Percentiles rank a stretch among this genome's conserved stretches.
phyloP scores from a whole-genome alignment of 2,888 invertebrate genomes.

The Nudaria mundana region DNA sequence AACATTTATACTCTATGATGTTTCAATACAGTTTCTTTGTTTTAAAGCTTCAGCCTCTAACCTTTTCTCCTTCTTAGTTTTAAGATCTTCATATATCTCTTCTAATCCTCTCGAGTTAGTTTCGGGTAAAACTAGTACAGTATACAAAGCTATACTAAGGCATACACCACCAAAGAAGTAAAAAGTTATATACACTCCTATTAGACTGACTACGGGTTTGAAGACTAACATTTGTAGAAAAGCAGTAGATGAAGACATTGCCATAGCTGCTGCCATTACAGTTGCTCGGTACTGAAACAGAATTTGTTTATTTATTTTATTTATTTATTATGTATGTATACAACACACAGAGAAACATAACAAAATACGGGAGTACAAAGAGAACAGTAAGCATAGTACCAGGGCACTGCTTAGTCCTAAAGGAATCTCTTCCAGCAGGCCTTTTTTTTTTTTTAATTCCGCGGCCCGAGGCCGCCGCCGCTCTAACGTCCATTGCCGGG shows the following conservation, averaged over 20 bases:
- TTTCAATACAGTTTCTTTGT: background rate
- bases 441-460: too few relatives aligned
- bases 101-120: background rate
- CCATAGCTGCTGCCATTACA: slow-evolving; percentile 58
- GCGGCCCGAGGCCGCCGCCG: too few relatives aligned
- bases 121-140: background rate
- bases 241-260: slow-evolving; percentile 41
- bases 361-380: too few relatives aligned
- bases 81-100: background rate
- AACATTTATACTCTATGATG: background rate
- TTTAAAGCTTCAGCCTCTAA: background rate
- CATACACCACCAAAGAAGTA: background rate
- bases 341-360: too few relatives aligned
- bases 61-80: background rate
- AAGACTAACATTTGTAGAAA: slow-evolving; percentile 62
- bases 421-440: too few relatives aligned
- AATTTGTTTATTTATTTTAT: too few relatives aligned
- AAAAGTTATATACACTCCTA: background rate
- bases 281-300: slow-evolving; percentile 62
- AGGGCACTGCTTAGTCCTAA: too few relatives aligned
- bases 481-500: too few relatives aligned
- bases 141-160: background rate
- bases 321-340: too few relatives aligned
- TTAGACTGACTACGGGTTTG: slow-evolving; percentile 51
- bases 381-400: too few relatives aligned